Evolutionary conservation across 2,797 vertebrate genomes (phyloP), one percentile per base, ranked within the genome.

Genomic region (Leptodactylus fallax): DNA sequence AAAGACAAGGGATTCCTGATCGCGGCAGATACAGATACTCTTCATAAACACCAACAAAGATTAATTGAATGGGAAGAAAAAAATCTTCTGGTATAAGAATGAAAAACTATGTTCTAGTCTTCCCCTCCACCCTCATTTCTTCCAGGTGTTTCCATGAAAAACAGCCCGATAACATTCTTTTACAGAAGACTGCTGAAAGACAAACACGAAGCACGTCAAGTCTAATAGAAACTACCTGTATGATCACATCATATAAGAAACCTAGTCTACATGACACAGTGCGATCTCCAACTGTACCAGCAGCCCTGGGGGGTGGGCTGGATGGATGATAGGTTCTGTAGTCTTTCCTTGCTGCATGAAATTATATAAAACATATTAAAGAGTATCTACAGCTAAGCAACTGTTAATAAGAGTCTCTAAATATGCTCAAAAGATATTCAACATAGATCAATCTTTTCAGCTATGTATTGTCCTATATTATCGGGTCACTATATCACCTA

Each of bases 111-210:
- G 80, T 87, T 78, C 47, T 72, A 63, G 55, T 6, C 49, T 51
- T n/a, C 67, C 65, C 49, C 19, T 45, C 27, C 27, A 5, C 60
- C 51, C 85, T 55, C 47, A 6, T 6, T n/a, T 61, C 17, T 56
- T 71, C 81, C 87, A 84, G 87, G 87, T 84, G 87, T 80, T 88
- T 79, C 27, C 53, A 79, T 58, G 58, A 51, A 78, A 65, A 25
- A 67, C 17, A 36, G 47, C 3, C 49, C 13, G 17, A 79, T 83
- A 79, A 23, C 81, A 88, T 85, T 84, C 87, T 25, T 74, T 74
- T 78, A 79, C 63, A 80, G 61, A 55, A 13, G 21, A n/a, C 55
- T 72, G 63, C 76, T 79, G 87, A 88, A 56, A 88, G 87, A 88
- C 61, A 71, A 69, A 82, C 81, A 85, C 21, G 45, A 53, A 53